Evolutionary conservation across 2,113 vertebrate genomes (phyloP).

Genomic region (Romanogobio albipinnatus): DNA sequence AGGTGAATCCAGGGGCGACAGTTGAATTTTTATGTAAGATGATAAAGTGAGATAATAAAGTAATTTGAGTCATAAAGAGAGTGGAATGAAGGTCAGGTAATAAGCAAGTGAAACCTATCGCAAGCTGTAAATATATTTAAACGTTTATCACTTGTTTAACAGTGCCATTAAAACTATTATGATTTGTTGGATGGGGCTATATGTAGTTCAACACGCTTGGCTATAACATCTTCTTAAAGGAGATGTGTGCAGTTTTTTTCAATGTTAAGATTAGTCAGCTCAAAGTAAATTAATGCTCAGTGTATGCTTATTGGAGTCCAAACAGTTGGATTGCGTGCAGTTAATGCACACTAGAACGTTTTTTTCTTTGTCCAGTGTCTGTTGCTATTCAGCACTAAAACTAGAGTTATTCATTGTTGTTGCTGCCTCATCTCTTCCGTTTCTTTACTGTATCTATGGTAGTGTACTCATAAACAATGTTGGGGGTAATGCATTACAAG

Average conservation of each 20-base stretch:
- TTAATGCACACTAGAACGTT: too few relatives aligned
- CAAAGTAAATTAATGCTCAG: too few relatives aligned
- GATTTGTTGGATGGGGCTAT: background rate
- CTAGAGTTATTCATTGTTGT: too few relatives aligned
- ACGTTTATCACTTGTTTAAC: background rate
- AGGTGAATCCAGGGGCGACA: background rate
- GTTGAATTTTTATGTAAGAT: constrained; percentile 28
- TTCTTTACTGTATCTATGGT: too few relatives aligned
- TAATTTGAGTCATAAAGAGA: constrained; percentile 17
- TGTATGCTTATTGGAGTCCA: too few relatives aligned
- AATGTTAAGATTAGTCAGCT: background rate
- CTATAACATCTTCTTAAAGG: background rate
- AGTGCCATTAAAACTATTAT: background rate
- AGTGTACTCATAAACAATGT: too few relatives aligned
- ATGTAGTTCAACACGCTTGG: background rate
- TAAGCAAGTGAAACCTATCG: background rate
- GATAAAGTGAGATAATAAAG: constrained; percentile 5
- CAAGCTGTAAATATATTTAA: background rate
- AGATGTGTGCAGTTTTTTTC: background rate
- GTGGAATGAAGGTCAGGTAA: background rate
- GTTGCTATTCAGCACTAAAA: too few relatives aligned
- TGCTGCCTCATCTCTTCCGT: too few relatives aligned
- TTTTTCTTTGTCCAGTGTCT: too few relatives aligned
- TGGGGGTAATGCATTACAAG: too few relatives aligned
- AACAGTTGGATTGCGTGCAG: too few relatives aligned